Percentiles rank a stretch among this genome's conserved stretches.
Evolutionary conservation across 2,888 invertebrate species (phyloP).

Genomic region (Cotesia congregata): DNA sequence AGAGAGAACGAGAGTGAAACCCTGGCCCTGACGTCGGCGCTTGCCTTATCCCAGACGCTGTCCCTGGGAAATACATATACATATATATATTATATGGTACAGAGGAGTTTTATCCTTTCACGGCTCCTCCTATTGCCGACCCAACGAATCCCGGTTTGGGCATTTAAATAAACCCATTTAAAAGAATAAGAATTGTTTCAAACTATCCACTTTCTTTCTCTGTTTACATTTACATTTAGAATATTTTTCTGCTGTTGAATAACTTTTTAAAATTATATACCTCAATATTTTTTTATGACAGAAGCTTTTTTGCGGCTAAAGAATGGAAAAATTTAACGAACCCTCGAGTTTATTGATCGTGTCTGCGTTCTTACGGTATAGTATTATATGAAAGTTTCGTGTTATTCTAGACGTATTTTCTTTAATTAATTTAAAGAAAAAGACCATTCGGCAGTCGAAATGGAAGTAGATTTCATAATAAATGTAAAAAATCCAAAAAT

Average conservation of each 20-base stretch:
- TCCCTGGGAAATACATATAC: conserved; percentile 1
- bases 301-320: not conserved
- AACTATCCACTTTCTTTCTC: no score
- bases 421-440: no score
- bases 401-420: not conserved
- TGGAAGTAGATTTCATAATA: no score
- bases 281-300: conserved; percentile 1
- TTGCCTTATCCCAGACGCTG: conserved; percentile 27
- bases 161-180: not conserved
- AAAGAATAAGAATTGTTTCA: no score
- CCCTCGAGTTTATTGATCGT: conserved; percentile 35
- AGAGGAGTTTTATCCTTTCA: not conserved
- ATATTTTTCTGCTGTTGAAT: not conserved
- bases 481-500: no score
- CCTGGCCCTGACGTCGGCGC: conserved; percentile 49
- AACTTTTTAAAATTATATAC: not conserved
- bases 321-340: not conserved
- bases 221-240: not conserved
- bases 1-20: conserved; percentile 46
- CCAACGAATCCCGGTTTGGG: not conserved
- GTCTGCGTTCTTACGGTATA: conserved; percentile 6
- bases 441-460: no score
- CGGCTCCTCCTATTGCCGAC: not conserved
- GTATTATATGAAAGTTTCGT: not conserved
- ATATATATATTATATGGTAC: not conserved